These are phyloP conservation scores for Amblyjoppa proteus DNA, from an alignment of 2,888 invertebrate species.

Conservation along the genomic window DNA sequence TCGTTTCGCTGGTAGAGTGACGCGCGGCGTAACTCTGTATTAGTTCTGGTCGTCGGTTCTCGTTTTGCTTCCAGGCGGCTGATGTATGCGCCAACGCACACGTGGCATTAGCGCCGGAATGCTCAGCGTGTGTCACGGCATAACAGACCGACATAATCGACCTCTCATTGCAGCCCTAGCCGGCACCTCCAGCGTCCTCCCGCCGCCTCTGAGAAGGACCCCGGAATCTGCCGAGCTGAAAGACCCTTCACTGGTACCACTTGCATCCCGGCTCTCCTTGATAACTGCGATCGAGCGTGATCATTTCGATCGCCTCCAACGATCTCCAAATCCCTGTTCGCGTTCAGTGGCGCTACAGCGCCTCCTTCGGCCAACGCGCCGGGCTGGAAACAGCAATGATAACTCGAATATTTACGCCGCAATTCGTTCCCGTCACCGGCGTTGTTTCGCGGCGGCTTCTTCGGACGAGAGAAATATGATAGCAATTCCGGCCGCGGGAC, in stretches of 20 bases:
- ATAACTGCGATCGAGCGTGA: neutral
- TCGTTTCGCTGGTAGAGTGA: slow-evolving; percentile 2
- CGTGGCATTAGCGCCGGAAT: slow-evolving; percentile 77
- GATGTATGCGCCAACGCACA: slow-evolving; percentile 80
- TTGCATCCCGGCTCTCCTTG: neutral
- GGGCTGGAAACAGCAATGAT: neutral
- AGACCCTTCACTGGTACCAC: neutral
- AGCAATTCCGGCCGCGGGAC: slow-evolving; percentile 59
- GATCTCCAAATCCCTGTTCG: neutral
- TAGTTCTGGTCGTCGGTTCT: slow-evolving; percentile 15
- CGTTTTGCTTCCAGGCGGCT: slow-evolving; percentile 39
- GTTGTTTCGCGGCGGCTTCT: slow-evolving; percentile 66
- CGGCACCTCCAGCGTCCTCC: neutral
- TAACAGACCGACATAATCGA: slow-evolving; percentile 77
- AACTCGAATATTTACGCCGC: slow-evolving; percentile 79
- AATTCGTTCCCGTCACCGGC: slow-evolving; percentile 72
- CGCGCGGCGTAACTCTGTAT: slow-evolving; percentile 2
- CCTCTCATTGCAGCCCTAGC: slow-evolving; percentile 66
- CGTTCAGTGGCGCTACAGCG: slow-evolving; percentile 51
- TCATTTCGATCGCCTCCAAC: neutral
- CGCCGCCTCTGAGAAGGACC: neutral
- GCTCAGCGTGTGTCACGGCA: slow-evolving; percentile 78
- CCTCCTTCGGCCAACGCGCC: slow-evolving; percentile 35
- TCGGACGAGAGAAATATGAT: slow-evolving; percentile 67
- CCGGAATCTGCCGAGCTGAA: neutral